Conservation (phyloP, 92 coral and sea anemone species). For the Bergia puertoricense region DNA sequence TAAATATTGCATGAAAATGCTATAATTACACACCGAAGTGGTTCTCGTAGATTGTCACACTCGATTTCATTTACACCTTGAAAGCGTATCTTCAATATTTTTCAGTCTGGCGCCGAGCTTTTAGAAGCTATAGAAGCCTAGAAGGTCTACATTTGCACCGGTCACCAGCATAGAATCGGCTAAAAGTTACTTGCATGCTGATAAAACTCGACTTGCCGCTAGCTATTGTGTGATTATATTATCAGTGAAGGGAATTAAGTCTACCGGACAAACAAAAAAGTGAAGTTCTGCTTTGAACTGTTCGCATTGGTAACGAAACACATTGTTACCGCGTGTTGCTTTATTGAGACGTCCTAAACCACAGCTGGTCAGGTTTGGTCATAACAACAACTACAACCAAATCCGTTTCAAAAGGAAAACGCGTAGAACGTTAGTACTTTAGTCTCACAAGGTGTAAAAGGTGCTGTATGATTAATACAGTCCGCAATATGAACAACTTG, state of each 20-base stretch:
- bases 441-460: neutral
- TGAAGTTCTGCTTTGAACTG: neutral
- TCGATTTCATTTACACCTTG: neutral
- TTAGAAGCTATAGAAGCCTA: neutral
- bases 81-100: neutral
- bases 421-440: neutral
- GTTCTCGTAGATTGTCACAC: neutral
- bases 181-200: neutral
- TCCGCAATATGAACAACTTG: no score
- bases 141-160: neutral
- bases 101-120: neutral
- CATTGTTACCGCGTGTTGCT: neutral
- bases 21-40: neutral
- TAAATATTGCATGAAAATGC: neutral
- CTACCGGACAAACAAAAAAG: neutral
- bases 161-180: neutral
- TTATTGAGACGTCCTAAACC: neutral
- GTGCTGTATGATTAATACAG: neutral
- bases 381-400: conserved; percentile 1
- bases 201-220: neutral
- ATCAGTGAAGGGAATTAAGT: neutral
- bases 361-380: neutral
- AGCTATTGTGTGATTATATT: neutral
- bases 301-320: neutral
- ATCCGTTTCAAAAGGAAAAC: neutral